Base-by-base conservation (phyloP, 2,888 invertebrate species). In the Ochlodes sylvanus region DNA sequence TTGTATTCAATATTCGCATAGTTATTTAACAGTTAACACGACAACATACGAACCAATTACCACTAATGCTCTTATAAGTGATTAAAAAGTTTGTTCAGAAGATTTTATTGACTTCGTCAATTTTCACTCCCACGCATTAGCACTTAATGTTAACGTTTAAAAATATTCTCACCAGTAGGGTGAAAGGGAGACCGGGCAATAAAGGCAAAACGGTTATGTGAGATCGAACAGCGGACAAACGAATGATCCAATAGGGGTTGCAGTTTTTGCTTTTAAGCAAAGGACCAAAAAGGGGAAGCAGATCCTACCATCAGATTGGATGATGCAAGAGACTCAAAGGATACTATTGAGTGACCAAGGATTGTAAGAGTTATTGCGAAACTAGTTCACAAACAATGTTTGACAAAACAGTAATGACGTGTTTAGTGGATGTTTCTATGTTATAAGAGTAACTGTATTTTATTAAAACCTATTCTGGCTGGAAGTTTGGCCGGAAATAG, bases 201-300 rank as follows among this genome's bases (percentile, higher is more conserved):
- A 76, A 78, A 72, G 65, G 69, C 71, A 76, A 78, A 75, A 77
- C 61, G 76, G 71, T 73, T 69, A 72, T 75, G 73, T 71, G 75
- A 75, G 73, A 76, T 74, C 72, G 73, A 74, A 70, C 72, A 62
- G 72, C 75, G 73, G 72, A 75, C 77, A 76, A 76, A 77, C 75
- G 76, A 76, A 73, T 72, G 76, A 75, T 74, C 75, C 76, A 73
- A 76, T 74, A 74, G 74, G 70, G 73, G 73, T 69, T 73, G 72
- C 72, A 61, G 41, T 77, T 77, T 77, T 77, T 77, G 73, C 69
- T 76, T 76, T 69, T 64, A 67, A 68, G 70, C 65, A 71, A 58
- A 72, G 70, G 70, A 72, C 72, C 73, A 73, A 76, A 73, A 75
- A 74, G 38, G 38, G 57, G 63, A 68, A 73, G 72, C 68, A 73